These are phyloP conservation scores for Thinocorus orbignyianus DNA, from an alignment of 2,113 vertebrate species.

Conservation along the genomic window DNA sequence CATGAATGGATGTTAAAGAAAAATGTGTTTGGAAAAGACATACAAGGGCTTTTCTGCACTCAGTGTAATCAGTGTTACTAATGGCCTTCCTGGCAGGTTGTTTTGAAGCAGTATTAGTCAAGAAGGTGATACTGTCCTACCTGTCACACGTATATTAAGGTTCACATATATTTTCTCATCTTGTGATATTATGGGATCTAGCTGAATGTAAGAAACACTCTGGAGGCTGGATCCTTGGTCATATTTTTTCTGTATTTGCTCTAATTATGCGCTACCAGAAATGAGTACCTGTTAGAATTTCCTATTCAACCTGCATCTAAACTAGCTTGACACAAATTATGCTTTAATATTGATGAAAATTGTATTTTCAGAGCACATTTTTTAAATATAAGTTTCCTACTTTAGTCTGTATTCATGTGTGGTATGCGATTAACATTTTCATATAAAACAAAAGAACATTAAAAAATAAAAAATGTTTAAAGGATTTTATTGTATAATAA, in stretches of 20 bases:
- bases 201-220: neutral
- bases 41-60: constrained; percentile 22
- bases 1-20: constrained; percentile 59
- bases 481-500: neutral
- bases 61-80: constrained; percentile 62
- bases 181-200: constrained; percentile 3
- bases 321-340: neutral
- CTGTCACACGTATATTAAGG: constrained; percentile 52
- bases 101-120: constrained; percentile 55
- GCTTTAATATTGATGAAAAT: neutral
- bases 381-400: neutral
- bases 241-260: neutral
- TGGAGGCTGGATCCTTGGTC: neutral
- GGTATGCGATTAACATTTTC: neutral
- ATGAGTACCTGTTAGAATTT: neutral
- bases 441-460: neutral
- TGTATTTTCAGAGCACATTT: neutral
- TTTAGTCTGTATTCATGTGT: neutral
- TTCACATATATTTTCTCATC: constrained; percentile 36
- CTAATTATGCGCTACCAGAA: neutral
- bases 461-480: neutral
- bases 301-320: neutral
- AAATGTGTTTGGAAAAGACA: constrained; percentile 58
- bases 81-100: constrained; percentile 54
- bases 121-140: constrained; percentile 31